Percentiles rank a stretch among this genome's conserved stretches.
phyloP scores from a whole-genome alignment of 2,113 vertebrate species.

The Artemisiospiza belli region DNA sequence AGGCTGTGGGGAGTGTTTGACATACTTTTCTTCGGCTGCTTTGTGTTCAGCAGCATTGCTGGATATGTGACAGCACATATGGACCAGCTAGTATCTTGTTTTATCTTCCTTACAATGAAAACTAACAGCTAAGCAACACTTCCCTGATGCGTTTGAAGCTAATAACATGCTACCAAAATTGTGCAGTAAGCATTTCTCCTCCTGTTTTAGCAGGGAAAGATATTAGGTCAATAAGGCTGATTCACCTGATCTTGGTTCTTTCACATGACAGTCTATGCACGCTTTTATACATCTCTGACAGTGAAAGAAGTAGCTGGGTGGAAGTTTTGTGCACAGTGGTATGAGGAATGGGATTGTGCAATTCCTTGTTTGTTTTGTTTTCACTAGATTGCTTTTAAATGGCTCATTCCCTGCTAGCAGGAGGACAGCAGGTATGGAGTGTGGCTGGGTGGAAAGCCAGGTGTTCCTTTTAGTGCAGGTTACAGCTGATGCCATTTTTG shows the following conservation, averaged over 20 bases:
- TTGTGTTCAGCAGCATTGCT: neutral
- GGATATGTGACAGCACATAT: conserved; percentile 21
- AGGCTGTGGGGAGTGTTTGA: neutral
- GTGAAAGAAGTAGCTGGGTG: neutral
- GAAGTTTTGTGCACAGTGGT: neutral
- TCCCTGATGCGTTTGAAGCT: neutral
- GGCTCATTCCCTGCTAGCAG: neutral
- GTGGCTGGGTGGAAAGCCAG: neutral
- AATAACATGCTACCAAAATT: neutral
- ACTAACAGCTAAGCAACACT: neutral
- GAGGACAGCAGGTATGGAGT: neutral
- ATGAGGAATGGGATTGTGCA: neutral
- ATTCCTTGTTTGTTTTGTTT: neutral
- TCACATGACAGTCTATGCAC: neutral
- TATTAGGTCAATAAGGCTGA: neutral
- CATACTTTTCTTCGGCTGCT: neutral
- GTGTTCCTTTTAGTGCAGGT: neutral
- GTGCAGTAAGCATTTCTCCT: neutral
- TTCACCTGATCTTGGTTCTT: neutral
- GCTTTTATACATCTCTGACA: accelerated
- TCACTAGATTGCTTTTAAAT: neutral
- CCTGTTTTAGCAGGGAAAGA: neutral
- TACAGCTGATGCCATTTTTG: neutral
- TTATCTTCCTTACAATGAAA: neutral
- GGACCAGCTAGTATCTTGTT: neutral